phyloP scores from a whole-genome alignment of 2,113 vertebrate genomes.

The Nesogale talazaci region DNA sequence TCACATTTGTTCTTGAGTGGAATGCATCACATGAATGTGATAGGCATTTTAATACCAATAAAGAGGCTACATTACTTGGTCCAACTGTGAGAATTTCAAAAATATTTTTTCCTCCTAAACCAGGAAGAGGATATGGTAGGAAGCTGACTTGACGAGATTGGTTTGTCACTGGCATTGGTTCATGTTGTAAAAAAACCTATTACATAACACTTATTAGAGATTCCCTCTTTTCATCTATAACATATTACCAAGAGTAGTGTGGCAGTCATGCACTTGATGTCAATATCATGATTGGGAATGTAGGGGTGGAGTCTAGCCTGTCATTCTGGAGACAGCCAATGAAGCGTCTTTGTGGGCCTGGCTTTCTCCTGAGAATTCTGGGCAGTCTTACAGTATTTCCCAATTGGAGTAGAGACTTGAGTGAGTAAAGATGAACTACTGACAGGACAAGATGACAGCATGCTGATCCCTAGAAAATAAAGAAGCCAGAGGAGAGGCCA shows the following conservation, averaged over 20 bases:
- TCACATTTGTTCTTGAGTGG: neutral
- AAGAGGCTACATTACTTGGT: neutral
- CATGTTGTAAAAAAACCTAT: neutral
- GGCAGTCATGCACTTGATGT: too few species aligned
- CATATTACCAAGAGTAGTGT: neutral
- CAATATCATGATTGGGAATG: too few species aligned
- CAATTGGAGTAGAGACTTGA: too few species aligned
- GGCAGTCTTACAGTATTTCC: too few species aligned
- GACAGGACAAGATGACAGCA: too few species aligned
- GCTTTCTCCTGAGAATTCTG: too few species aligned
- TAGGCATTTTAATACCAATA: neutral
- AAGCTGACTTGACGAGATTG: neutral
- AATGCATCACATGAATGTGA: neutral
- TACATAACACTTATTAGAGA: neutral
- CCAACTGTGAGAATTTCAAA: neutral
- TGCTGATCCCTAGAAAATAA: too few species aligned
- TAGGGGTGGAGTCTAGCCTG: too few species aligned
- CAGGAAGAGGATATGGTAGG: neutral
- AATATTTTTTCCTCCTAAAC: neutral
- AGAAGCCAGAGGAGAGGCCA: too few species aligned
- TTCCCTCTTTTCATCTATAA: neutral
- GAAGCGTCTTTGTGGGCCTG: too few species aligned
- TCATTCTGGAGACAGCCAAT: too few species aligned
- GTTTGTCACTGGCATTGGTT: neutral
- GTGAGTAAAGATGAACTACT: too few species aligned